These are phyloP conservation scores for Onychomys leucogaster DNA, from an alignment of 2,797 vertebrate genomes.

Conservation along the genomic window DNA sequence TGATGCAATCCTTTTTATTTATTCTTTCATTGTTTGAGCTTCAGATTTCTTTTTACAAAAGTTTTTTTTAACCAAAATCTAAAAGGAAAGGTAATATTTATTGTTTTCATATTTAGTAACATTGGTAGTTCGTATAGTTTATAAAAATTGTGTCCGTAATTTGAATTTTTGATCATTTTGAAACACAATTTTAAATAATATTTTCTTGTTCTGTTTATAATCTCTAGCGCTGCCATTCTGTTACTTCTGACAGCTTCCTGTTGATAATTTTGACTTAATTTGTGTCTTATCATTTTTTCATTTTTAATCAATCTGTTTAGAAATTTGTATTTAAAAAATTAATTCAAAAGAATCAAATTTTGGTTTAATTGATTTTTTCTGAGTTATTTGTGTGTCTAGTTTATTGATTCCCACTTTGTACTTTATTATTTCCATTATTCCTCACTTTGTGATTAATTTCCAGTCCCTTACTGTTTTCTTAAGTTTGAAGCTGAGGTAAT, in stretches of 20 bases:
- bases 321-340: neutral
- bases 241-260: neutral
- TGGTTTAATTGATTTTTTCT: neutral
- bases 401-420: neutral
- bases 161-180: neutral
- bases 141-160: neutral
- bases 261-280: slow-evolving; percentile 40
- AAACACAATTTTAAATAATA: neutral
- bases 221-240: neutral
- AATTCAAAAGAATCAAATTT: neutral
- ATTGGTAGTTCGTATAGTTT: neutral
- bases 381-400: neutral
- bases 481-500: neutral
- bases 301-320: neutral
- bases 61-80: neutral
- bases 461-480: neutral
- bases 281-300: neutral
- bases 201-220: neutral
- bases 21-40: neutral
- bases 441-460: slow-evolving; percentile 7
- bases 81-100: neutral
- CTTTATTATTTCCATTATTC: slow-evolving; percentile 47
- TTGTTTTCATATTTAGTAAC: neutral
- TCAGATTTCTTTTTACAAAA: neutral
- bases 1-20: neutral